These are phyloP conservation scores for Diorhabda elongata DNA, from an alignment of 1,140 invertebrate genomes.

Conservation along the genomic window DNA sequence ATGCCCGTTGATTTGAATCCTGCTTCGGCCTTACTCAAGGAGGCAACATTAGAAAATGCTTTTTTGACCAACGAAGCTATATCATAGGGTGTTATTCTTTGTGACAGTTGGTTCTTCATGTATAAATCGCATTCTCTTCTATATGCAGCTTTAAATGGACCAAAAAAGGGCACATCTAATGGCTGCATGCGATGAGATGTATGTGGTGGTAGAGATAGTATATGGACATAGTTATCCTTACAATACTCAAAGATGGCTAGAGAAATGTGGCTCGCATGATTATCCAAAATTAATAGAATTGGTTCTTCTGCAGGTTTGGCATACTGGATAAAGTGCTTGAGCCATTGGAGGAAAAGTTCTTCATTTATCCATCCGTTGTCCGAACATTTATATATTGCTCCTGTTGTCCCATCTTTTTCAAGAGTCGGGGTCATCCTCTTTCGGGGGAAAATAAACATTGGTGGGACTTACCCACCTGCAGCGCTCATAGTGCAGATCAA, in stretches of 20 bases:
- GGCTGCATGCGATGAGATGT: slow-evolving; percentile 22
- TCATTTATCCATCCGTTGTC: too few relatives aligned
- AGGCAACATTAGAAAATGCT: slow-evolving; percentile 23
- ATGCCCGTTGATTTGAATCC: slow-evolving; percentile 27
- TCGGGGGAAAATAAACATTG: too few relatives aligned
- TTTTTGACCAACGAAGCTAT: slow-evolving; percentile 22
- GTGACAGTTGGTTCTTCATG: slow-evolving; percentile 20
- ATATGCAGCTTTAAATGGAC: slow-evolving; percentile 16
- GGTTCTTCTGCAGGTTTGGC: too few relatives aligned
- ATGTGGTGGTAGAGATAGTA: slow-evolving; percentile 15
- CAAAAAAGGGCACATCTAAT: slow-evolving; percentile 25
- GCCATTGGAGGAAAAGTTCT: too few relatives aligned
- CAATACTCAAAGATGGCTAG: slow-evolving; percentile 9
- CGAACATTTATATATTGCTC: too few relatives aligned
- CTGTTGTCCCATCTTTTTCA: too few relatives aligned
- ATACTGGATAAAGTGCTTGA: too few relatives aligned
- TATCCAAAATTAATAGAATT: too few relatives aligned
- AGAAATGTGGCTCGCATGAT: slow-evolving; percentile 31
- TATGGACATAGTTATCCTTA: slow-evolving; percentile 12
- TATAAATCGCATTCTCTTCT: slow-evolving; percentile 23
- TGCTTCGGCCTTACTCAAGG: slow-evolving; percentile 23
- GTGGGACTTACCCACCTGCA: too few relatives aligned
- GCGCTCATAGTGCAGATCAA: too few relatives aligned
- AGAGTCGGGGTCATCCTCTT: too few relatives aligned
- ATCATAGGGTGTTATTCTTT: slow-evolving; percentile 27